Evolutionary conservation across 30 jellyfish, hydroid and myxozoan genomes (phyloP).

Genomic region (Cassiopea xamachana): DNA sequence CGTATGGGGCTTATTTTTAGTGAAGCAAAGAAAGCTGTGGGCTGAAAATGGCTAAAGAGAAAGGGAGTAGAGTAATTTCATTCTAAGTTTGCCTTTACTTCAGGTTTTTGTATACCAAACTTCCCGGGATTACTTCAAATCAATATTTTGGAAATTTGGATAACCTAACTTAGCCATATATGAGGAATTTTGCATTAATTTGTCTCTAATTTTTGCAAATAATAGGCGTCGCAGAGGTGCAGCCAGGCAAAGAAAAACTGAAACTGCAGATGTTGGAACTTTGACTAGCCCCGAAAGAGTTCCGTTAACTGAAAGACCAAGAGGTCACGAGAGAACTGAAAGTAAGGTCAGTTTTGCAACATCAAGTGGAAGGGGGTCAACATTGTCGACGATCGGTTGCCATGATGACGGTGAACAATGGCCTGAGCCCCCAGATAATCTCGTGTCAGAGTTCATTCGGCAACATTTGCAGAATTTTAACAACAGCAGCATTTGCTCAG

Average conservation of each 20-base stretch:
- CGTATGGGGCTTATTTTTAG: too few species aligned
- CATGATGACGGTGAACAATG: conserved; percentile 68
- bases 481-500: conserved; percentile 59
- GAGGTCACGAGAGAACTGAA: conserved; percentile 42
- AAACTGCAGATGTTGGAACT: conserved; percentile 60
- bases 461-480: conserved; percentile 62
- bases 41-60: too few species aligned
- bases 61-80: too few species aligned
- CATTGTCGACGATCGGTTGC: conserved; percentile 44
- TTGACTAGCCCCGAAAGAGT: conserved; percentile 47
- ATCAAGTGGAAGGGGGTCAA: conserved; percentile 79
- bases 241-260: conserved; percentile 59
- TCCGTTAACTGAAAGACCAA: conserved; percentile 30
- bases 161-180: too few species aligned
- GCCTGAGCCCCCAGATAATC: conserved; percentile 80
- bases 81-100: too few species aligned
- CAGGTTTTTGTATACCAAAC: too few species aligned
- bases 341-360: conserved; percentile 62
- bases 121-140: too few species aligned
- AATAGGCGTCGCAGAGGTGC: conserved; percentile 45
- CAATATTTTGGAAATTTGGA: too few species aligned
- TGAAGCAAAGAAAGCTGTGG: too few species aligned
- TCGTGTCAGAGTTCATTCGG: conserved; percentile 63
- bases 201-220: background rate
- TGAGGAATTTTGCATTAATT: too few species aligned